These are phyloP conservation scores for Clarias gariepinus DNA, from an alignment of 2,113 vertebrate species.

Conservation along the genomic window DNA sequence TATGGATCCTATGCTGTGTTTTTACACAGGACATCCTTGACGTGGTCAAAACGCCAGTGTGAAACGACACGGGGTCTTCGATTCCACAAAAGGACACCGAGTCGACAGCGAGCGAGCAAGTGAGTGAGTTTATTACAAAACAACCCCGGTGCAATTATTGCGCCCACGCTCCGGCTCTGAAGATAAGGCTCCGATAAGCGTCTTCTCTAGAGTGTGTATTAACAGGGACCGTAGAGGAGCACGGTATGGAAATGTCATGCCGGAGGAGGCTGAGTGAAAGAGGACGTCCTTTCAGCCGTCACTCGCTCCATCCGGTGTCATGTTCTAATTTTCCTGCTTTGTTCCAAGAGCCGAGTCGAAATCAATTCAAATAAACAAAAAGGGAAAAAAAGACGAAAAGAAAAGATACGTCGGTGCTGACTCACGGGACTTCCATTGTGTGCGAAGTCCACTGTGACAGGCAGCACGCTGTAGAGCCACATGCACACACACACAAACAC, in stretches of 20 bases:
- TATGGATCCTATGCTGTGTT: not conserved
- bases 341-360: conserved; percentile 5
- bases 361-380: conserved; percentile 16
- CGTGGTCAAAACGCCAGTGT: not conserved
- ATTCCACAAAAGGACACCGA: conserved; percentile 8
- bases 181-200: conserved; percentile 54
- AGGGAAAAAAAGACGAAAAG: not conserved
- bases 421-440: conserved; percentile 18
- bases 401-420: conserved; percentile 20
- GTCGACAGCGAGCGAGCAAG: not conserved
- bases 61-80: not conserved
- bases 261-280: conserved; percentile 21
- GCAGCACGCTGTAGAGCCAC: not conserved
- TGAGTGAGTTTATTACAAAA: conserved; percentile 50
- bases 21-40: not conserved
- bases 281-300: conserved; percentile 27
- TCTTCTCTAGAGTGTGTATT: conserved; percentile 42
- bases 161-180: conserved; percentile 48
- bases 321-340: conserved; percentile 33
- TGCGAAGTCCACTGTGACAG: conserved; percentile 7
- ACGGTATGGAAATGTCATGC: conserved; percentile 41
- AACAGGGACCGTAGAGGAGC: conserved; percentile 37
- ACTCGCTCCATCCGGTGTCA: conserved; percentile 23
- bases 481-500: conserved; percentile 17
- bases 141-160: conserved; percentile 49